Evolutionary conservation across 2,797 vertebrate species (phyloP), one percentile per base, ranked within the genome.

Genomic region (Crocidura indochinensis): DNA sequence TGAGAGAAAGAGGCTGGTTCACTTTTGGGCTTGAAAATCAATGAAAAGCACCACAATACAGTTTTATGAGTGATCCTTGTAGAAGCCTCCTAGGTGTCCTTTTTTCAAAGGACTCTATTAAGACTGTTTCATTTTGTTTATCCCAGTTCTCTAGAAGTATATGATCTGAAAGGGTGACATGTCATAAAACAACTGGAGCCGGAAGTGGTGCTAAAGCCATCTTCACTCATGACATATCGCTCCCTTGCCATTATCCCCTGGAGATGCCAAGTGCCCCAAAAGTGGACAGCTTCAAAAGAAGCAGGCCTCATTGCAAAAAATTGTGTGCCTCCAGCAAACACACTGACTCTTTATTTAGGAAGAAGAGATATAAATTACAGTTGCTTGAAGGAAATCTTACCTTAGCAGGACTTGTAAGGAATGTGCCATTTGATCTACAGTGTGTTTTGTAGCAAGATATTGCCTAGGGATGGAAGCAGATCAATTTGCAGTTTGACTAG

Each of bases 221-320:
- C 91, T 88, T 81, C 79, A 62, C 46, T 93, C 67, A 84, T 53
- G 84, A 84, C 86, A 92, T 73, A 94, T 84, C 51, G 46, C 74
- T 93, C 79, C 77, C 74, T 92, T 95, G 60, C 46, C 94, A 56
- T 91, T 92, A 84, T 94, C 53, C 49, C 53, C 84, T 49, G 78
- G 90, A 94, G 90, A 95, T 44, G 91, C 11, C 1, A 15, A 83
- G 62, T 79, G 74, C 51, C 88, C 77, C 60, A 72, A 73, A 85
- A 79, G 91, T 38, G 74, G 83, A 90, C 86, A 95, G 47, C 76
- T 92, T 53, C 69, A 68, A 87, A 95, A 92, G 94, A 95, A 95
- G 77, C 47, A 94, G 91, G 74, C 44, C 74, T 67, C 20, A 31
- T 92, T 87, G 88, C 67, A 92, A 94, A 93, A 88, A 94, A 84